phyloP scores from a whole-genome alignment of 2,113 vertebrate genomes.

The Phaethon lepturus region DNA sequence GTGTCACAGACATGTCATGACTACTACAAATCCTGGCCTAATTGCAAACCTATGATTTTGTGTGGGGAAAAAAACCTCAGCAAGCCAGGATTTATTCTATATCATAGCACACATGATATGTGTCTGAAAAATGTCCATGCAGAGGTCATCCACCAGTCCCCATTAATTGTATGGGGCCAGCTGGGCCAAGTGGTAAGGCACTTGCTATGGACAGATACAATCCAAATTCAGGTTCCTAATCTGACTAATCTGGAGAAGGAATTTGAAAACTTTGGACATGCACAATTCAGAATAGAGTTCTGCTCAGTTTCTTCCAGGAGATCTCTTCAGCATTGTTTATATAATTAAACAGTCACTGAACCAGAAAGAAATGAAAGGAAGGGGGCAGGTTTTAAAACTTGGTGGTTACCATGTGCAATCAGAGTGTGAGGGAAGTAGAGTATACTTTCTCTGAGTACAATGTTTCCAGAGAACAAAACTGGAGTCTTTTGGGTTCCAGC shows the following conservation, averaged over 20 bases:
- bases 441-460: neutral
- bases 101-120: neutral
- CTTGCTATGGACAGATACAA: neutral
- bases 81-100: neutral
- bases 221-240: neutral
- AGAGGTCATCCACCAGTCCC: neutral
- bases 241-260: neutral
- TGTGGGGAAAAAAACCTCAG: neutral
- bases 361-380: neutral
- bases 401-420: neutral
- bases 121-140: neutral
- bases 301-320: neutral
- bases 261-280: neutral
- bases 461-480: neutral
- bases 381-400: accelerated
- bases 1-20: neutral
- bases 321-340: neutral
- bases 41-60: accelerated
- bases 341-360: neutral
- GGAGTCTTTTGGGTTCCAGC: neutral
- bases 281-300: neutral
- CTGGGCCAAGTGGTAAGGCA: neutral
- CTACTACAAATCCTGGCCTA: neutral
- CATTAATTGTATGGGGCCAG: neutral
- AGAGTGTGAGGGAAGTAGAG: neutral